phyloP scores from a whole-genome alignment of 2,888 invertebrate genomes.

The Hirtodrosophila alboralis region DNA sequence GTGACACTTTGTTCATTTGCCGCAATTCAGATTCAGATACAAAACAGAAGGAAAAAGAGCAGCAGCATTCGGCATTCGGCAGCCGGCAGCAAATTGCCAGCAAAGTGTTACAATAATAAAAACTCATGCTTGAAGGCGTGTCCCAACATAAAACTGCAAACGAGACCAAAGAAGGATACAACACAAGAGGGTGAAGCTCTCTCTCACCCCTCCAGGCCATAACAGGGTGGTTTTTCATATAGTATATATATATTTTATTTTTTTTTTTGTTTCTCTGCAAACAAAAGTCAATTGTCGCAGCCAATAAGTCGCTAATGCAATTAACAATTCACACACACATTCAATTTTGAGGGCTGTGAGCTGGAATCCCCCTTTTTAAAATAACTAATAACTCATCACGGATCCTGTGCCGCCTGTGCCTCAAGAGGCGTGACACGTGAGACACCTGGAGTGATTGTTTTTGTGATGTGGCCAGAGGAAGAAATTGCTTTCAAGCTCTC shows the following conservation, averaged over 20 bases:
- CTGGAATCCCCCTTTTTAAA: slow-evolving; percentile 24
- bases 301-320: slow-evolving; percentile 79
- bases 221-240: slow-evolving; percentile 41
- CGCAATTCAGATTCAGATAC: slow-evolving; percentile 53
- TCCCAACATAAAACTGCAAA: slow-evolving; percentile 79
- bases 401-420: slow-evolving; percentile 4
- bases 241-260: too few species aligned
- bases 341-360: slow-evolving; percentile 7
- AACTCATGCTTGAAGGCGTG: slow-evolving; percentile 81
- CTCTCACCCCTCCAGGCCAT: slow-evolving; percentile 14
- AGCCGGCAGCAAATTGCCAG: slow-evolving; percentile 76
- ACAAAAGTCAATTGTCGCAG: slow-evolving; percentile 71
- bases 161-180: slow-evolving; percentile 41
- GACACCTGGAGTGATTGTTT: slow-evolving; percentile 83
- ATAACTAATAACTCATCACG: slow-evolving; percentile 77
- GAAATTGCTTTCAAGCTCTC: slow-evolving; percentile 9
- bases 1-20: slow-evolving; percentile 61
- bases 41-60: slow-evolving; percentile 41
- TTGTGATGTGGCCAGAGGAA: slow-evolving; percentile 36
- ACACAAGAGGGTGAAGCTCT: slow-evolving; percentile 17
- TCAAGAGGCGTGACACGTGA: slow-evolving; percentile 81
- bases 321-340: slow-evolving; percentile 68
- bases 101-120: slow-evolving; percentile 79
- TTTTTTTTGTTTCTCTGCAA: slow-evolving; percentile 28
- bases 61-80: slow-evolving; percentile 28